Evolutionary conservation across 2,113 vertebrate species (phyloP), one percentile per base, ranked within the genome.

Genomic region (Numida meleagris): DNA sequence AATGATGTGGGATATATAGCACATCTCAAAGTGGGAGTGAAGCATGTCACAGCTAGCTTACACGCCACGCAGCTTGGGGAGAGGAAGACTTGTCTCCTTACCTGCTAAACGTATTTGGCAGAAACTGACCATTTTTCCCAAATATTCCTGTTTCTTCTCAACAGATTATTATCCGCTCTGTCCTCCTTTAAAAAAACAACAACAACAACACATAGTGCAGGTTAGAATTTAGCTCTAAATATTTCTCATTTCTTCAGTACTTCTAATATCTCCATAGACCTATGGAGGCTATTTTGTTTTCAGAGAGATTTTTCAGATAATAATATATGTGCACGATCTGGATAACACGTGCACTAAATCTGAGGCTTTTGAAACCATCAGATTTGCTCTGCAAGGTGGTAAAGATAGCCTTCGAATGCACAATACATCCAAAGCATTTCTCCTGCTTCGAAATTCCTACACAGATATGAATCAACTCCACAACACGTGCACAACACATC

Each of bases 11-110:
- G 53, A 72, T 79, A 89, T 24, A n/a, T 36, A 84, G 14, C 48
- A 61, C 65, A 67, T 78, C 57, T 81, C 57, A 25, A 67, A 33
- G 70, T 58, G 66, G 68, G 71, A 90, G 59, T 89, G 72, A 86
- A 86, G 74, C 71, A 63, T 71, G 89, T 94, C 63, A 78, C 81
- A 90, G 81, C 43, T 78, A 72, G 76, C 66, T 89, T 82, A 57
- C 17, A 90, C 85, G 76, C 89, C 53, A 88, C 43, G 61, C 55
- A 65, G 70, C 48, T 48, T 75, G 73, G 17, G 55, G 36, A 85
- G 43, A 34, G 79, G 34, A 45, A 82, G 34, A 79, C 66, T 63
- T 80, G 24, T 42, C 50, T 70, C 29, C 38, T 76, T 33, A 89
- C 81, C 84, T 61, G 53, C 58, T 86, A 63, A 93, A 72, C 58